Base-by-base conservation (phyloP, 2,888 invertebrate genomes). In the Leucophenga montana region DNA sequence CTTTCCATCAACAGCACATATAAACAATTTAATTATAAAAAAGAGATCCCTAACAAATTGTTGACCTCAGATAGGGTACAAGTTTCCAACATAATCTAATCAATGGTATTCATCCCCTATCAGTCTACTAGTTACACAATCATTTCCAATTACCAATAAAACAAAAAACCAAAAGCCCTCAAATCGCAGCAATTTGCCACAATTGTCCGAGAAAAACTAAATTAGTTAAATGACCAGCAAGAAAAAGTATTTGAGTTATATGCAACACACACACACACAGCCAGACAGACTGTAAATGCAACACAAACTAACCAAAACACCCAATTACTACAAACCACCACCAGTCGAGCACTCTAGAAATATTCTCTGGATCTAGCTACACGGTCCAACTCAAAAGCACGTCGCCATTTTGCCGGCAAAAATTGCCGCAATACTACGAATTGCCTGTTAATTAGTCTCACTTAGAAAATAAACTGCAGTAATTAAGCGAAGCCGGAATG, bases 391-490 rank as follows among this genome's bases (percentile, higher is more conserved):
- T 27, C 14, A 56, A 54, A 27, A 39, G 39, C 56, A 56, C 56
- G 56, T 11, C 39, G 39, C 39, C 39, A 39, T 39, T 39, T 39
- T 39, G 39, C 50, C 16, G 18, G 27, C 22, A 33, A 72, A 65
- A 69, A 82, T 76, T 76, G 78, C 76, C 81, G 79, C 80, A 82
- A 80, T 80, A 80, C 81, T 75, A 75, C 71, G 83, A 85, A 86
- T 85, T 79, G 82, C 78, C 85, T 84, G 86, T 86, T 87, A 88
- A 87, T 88, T 87, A 87, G 87, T 88, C 86, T 86, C 87, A 87
- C 88, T 88, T 87, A 86, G 87, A 86, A 87, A 87, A 87, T 87
- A 87, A 87, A 86, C 87, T 86, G 87, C 86, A 87, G 88, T 86
- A 88, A 88, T 87, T 87, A 87, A 86, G 86, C 79, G 82, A 69